Percentiles rank a stretch among this genome's conserved stretches.
Evolutionary conservation across 2,797 vertebrate genomes (phyloP).

Genomic region (Manis pentadactyla): DNA sequence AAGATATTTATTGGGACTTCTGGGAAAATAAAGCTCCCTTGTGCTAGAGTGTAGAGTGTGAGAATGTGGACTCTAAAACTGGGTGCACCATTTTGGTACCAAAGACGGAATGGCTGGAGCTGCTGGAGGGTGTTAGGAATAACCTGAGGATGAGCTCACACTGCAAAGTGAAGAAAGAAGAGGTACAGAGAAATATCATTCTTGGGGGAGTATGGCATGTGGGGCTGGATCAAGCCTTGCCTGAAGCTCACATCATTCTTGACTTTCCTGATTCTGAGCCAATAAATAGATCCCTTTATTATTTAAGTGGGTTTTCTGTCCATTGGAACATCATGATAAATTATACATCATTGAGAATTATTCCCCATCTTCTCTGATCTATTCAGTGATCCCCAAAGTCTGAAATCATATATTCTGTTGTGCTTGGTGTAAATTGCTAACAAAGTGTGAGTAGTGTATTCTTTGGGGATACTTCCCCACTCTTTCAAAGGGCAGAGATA

Average conservation of each 20-base stretch:
- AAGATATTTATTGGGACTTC: background rate
- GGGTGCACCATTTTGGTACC: background rate
- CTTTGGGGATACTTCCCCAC: background rate
- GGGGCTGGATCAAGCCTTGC: background rate
- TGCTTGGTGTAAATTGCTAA: background rate
- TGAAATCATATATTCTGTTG: background rate
- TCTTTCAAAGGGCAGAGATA: background rate
- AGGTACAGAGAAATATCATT: background rate
- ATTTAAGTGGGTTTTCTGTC: background rate
- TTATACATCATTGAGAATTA: background rate
- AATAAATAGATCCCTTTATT: background rate
- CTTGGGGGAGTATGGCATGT: background rate
- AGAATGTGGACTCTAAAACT: background rate
- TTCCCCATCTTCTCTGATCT: background rate
- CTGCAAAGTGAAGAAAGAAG: background rate
- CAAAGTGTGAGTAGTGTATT: fast-evolving
- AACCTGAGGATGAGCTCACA: no score
- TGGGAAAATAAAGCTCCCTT: background rate
- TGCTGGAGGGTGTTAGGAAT: no score
- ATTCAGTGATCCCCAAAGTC: background rate
- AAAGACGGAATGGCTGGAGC: fast-evolving
- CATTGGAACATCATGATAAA: no score
- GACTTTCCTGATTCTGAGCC: background rate
- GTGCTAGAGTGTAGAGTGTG: fast-evolving
- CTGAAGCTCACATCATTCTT: background rate